phyloP scores from a whole-genome alignment of 1,140 invertebrate genomes.

The Antheraea pernyi region DNA sequence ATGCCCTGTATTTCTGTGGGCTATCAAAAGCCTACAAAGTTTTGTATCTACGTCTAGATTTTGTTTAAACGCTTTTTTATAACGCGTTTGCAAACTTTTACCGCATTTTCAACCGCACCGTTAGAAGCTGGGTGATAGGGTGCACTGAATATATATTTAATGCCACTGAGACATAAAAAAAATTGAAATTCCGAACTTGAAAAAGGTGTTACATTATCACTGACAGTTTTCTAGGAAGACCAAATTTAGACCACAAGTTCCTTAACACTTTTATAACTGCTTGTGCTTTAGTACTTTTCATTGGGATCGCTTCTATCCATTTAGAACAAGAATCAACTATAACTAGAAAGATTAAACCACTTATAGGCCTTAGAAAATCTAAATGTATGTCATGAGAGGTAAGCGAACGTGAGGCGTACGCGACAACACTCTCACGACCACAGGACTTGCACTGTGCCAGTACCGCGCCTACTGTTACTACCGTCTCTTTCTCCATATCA shows the following conservation, averaged over 20 bases:
- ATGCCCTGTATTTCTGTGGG: conserved; percentile 41
- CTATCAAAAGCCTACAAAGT: conserved; percentile 33
- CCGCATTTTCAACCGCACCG: conserved; percentile 39
- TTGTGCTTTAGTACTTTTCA: not conserved
- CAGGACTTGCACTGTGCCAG: too few relatives aligned
- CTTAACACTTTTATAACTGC: not conserved
- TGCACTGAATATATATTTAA: conserved; percentile 27
- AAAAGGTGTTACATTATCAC: conserved; percentile 19
- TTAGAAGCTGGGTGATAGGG: conserved; percentile 19
- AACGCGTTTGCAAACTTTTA: conserved; percentile 40
- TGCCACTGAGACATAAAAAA: conserved; percentile 12
- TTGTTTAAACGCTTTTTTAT: conserved; percentile 34
- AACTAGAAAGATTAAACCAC: conserved; percentile 14
- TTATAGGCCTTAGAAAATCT: conserved; percentile 18
- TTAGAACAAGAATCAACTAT: conserved; percentile 18
- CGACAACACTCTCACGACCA: too few relatives aligned
- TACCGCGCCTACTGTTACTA: too few relatives aligned
- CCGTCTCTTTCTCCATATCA: too few relatives aligned
- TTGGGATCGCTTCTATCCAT: not conserved
- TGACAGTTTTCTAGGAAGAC: not conserved
- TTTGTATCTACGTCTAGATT: conserved; percentile 24
- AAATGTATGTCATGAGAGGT: conserved; percentile 20
- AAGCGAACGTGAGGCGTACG: too few relatives aligned
- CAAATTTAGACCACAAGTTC: not conserved
- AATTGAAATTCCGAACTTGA: conserved; percentile 10